Evolutionary conservation across 2,888 invertebrate genomes (phyloP).

Genomic region (Drosophila antonietae): DNA sequence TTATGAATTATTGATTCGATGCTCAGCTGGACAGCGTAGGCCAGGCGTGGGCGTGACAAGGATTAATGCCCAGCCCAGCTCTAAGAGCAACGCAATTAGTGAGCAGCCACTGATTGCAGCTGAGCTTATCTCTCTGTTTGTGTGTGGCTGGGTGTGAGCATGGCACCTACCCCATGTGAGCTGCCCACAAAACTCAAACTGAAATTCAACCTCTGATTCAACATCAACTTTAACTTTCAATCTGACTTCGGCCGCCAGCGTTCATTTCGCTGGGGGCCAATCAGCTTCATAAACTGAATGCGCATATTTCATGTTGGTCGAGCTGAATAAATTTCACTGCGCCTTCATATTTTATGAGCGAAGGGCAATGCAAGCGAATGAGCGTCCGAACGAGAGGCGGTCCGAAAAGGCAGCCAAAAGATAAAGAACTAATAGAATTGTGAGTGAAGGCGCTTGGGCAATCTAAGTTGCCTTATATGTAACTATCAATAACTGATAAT

Average conservation of each 20-base stretch:
- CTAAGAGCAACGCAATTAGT: constrained; percentile 23
- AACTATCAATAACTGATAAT: constrained; percentile 32
- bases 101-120: constrained; percentile 20
- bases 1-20: constrained; percentile 79
- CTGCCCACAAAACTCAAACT: not conserved
- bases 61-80: constrained; percentile 2
- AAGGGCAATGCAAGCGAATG: not conserved
- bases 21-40: constrained; percentile 41
- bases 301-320: constrained; percentile 59
- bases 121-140: constrained; percentile 18
- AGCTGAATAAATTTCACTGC: constrained; percentile 51
- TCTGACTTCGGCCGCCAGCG: constrained; percentile 4
- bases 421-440: constrained; percentile 24
- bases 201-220: constrained; percentile 46
- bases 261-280: constrained; percentile 56
- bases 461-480: constrained; percentile 17
- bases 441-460: constrained; percentile 14
- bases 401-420: not conserved
- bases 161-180: not conserved
- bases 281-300: constrained; percentile 65
- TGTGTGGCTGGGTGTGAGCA: constrained; percentile 1
- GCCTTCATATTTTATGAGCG: constrained; percentile 68
- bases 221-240: constrained; percentile 10
- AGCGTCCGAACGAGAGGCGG: not conserved
- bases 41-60: constrained; percentile 27